Evolutionary conservation across 2,113 vertebrate species (phyloP).

Genomic region (Aramus guarauna): DNA sequence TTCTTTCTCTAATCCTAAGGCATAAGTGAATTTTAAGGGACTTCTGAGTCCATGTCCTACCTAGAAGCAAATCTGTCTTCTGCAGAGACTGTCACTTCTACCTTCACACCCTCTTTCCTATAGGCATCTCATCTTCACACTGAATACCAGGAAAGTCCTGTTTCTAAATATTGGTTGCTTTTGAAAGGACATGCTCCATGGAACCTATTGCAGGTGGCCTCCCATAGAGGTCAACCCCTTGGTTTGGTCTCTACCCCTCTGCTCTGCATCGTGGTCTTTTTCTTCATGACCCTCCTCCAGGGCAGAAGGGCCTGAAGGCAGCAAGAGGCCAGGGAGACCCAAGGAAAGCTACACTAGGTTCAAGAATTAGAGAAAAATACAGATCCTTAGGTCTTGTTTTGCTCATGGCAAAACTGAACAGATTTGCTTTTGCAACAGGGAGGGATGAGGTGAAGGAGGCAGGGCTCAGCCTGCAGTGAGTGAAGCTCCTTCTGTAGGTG

Average conservation of each 20-base stretch:
- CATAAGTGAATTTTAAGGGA: neutral
- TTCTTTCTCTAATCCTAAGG: neutral
- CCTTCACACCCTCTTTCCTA: neutral
- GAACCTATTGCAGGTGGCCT: neutral
- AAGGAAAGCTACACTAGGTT: neutral
- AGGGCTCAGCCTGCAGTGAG: neutral
- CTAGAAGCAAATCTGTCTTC: neutral
- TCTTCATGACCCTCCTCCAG: neutral
- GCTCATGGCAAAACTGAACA: neutral
- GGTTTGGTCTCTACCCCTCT: neutral
- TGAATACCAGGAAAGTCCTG: neutral
- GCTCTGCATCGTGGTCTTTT: rapidly evolving
- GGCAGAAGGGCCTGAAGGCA: neutral
- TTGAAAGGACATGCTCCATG: rapidly evolving
- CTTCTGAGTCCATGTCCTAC: neutral
- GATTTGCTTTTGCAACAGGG: neutral
- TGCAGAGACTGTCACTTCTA: neutral
- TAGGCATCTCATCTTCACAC: neutral
- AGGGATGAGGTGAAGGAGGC: neutral
- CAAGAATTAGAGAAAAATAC: neutral
- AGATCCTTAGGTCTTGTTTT: neutral
- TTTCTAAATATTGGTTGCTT: neutral
- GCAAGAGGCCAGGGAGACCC: neutral
- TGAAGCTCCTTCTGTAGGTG: neutral
- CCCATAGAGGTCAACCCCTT: neutral